Evolutionary conservation across 2,888 invertebrate species (phyloP).

Genomic region (Sialis fuliginosa): DNA sequence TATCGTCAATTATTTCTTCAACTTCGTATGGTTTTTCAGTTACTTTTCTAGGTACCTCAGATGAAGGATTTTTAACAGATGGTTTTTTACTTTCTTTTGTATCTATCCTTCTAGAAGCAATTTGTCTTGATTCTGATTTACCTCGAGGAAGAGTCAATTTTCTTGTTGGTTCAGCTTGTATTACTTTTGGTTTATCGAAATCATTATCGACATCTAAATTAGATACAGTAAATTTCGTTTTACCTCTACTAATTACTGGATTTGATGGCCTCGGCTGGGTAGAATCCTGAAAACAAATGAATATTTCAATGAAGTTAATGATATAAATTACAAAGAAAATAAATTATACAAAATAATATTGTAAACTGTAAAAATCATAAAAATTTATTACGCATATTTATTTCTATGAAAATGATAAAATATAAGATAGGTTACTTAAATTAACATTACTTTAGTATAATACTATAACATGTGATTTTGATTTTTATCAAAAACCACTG

Average conservation of each 20-base stretch:
- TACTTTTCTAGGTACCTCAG: slow-evolving; percentile 3
- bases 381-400: too few relatives aligned
- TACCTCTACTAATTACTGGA: slow-evolving; percentile 17
- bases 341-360: background rate
- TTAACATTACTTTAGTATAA: too few relatives aligned
- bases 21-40: slow-evolving; percentile 18
- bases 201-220: slow-evolving; percentile 16
- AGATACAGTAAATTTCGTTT: slow-evolving; percentile 19
- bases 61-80: background rate
- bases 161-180: slow-evolving; percentile 5
- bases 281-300: background rate
- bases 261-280: background rate
- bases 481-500: background rate
- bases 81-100: background rate
- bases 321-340: background rate
- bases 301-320: background rate
- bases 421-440: too few relatives aligned
- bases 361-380: too few relatives aligned
- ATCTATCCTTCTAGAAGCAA: slow-evolving; percentile 9
- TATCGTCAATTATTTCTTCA: slow-evolving; percentile 22
- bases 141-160: slow-evolving; percentile 12
- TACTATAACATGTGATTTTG: too few relatives aligned
- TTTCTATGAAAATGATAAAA: too few relatives aligned
- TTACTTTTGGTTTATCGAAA: slow-evolving; percentile 8
- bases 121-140: slow-evolving; percentile 11